Evolutionary conservation across 2,113 vertebrate genomes (phyloP), one percentile per base, ranked within the genome.

Genomic region (Sander lucioperca): DNA sequence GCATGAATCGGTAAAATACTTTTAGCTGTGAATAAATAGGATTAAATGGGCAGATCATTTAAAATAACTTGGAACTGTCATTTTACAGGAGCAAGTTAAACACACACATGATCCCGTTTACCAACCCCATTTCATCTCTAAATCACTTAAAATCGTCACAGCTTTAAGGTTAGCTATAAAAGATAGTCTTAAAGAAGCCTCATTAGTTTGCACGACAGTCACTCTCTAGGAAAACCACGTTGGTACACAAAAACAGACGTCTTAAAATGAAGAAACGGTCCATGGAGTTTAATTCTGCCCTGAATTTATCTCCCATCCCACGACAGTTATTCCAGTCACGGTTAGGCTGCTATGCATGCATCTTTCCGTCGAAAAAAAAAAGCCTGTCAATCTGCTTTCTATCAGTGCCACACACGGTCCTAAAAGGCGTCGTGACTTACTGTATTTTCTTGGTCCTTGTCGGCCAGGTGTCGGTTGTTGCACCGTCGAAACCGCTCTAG

Each of bases 271-370:
- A 53, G 45, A 43, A 66, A 51, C 45, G 69, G 45, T 59, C 51
- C 21, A 3, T 19, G 47, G 61, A 54, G 77, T 72, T 74, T 5
- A 65, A 61, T 47, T 64, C 33, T 64, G 74, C 57, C 45, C 36
- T 16, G 77, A 51, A 71, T 74, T 75, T 12, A 80, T 72, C 84
- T 75, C 63, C 57, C 86, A 77, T 87, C 76, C 68, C 82, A 21
- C 69, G 47, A 33, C 75, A 87, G 15, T 89, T 88, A 94, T 94
- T 94, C 94, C 84, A 54, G 91, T 93, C 93, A 94, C 94, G 94
- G 91, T 72, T 71, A 1, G 62, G 78, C 87, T 88, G 86, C 87
- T 48, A 47, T 79, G 89, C 89, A 50, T 86, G 85, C 90, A 88
- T 92, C 93, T 88, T 77, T 84, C 83, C 83, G 82, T 88, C 77